Percentiles rank a stretch among this genome's conserved stretches.
These are phyloP conservation scores for Scopus umbretta DNA, from an alignment of 2,113 vertebrate species.

Conservation along the genomic window DNA sequence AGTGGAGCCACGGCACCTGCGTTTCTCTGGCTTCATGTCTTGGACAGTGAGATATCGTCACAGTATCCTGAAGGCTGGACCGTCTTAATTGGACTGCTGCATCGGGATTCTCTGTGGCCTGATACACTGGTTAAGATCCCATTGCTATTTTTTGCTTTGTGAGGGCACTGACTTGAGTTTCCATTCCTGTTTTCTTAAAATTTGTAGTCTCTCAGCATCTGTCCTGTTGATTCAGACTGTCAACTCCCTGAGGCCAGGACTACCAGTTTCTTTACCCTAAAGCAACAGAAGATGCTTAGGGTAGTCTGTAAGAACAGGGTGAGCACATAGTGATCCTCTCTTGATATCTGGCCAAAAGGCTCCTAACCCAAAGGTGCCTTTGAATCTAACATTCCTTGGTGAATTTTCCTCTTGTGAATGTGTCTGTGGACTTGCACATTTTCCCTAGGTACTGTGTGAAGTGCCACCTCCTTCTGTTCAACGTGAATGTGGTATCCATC, in stretches of 20 bases:
- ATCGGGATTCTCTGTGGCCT: neutral
- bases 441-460: accelerated
- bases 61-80: neutral
- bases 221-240: neutral
- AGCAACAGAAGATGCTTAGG: neutral
- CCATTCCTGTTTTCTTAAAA: neutral
- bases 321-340: neutral
- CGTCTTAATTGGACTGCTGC: neutral
- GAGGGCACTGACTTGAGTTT: neutral
- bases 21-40: neutral
- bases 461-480: neutral
- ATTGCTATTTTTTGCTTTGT: neutral
- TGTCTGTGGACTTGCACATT: neutral
- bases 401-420: neutral
- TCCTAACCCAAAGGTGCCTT: neutral
- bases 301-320: neutral
- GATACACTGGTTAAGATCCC: neutral
- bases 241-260: neutral
- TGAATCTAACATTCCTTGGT: neutral
- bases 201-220: neutral
- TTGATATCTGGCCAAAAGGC: neutral
- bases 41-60: neutral
- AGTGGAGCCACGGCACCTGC: neutral
- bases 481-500: accelerated
- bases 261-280: neutral